Evolutionary conservation across 2,797 vertebrate genomes (phyloP).

Genomic region (Pyrocephalus nanus): DNA sequence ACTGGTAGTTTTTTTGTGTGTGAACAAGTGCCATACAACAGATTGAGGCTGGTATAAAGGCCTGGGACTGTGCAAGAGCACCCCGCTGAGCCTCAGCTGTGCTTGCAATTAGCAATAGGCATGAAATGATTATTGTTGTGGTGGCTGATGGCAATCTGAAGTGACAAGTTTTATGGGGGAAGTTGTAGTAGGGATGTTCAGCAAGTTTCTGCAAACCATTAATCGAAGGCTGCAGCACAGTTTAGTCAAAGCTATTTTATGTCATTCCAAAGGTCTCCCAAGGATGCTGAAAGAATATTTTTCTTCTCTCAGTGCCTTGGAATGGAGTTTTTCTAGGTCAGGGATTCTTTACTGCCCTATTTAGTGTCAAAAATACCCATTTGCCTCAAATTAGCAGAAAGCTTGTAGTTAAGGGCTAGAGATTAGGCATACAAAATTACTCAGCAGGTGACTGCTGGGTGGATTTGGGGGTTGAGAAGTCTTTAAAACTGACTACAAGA

Average conservation of each 20-base stretch:
- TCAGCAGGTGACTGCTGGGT: constrained; percentile 83
- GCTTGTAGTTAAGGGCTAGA: constrained; percentile 82
- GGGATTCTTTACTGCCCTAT: constrained; percentile 79
- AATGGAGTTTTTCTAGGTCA: constrained; percentile 80
- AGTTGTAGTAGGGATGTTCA: constrained; percentile 81
- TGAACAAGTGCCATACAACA: constrained; percentile 87
- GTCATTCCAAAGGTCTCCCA: constrained; percentile 77
- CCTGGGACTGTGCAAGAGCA: constrained; percentile 86
- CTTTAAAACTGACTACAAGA: constrained; percentile 97
- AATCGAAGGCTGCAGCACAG: constrained; percentile 68
- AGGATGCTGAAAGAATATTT: constrained; percentile 78
- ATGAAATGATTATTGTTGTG: constrained; percentile 98
- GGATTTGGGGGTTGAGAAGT: constrained; percentile 87
- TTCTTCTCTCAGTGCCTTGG: constrained; percentile 71
- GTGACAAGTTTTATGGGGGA: constrained; percentile 96
- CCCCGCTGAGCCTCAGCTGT: constrained; percentile 99
- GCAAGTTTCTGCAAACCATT: constrained; percentile 79
- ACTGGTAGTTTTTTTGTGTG: constrained; percentile 87
- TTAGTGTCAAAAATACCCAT: constrained; percentile 83
- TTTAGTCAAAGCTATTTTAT: constrained; percentile 74
- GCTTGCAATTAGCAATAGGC: constrained; percentile 99
- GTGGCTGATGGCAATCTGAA: constrained; percentile 95
- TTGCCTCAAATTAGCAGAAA: constrained; percentile 84
- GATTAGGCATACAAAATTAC: constrained; percentile 88
- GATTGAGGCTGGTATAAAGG: constrained; percentile 87